Percentiles rank a stretch among this genome's conserved stretches.
Conservation (phyloP, 2,797 vertebrate species). For the Podargus strigoides region DNA sequence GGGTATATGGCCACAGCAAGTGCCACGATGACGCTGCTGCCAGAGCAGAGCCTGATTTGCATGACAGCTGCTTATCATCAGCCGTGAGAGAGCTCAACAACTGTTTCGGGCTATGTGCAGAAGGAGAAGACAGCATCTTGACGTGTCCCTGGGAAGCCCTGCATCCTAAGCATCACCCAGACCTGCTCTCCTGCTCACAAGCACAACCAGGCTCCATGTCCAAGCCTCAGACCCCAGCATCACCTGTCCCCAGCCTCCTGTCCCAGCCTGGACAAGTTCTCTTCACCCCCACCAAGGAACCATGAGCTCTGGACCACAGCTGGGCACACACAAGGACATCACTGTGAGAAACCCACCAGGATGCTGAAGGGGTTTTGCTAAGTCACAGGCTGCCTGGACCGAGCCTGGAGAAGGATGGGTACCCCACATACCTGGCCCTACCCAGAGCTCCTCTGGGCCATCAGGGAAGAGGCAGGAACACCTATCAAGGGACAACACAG, state of each 20-base stretch:
- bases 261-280: neutral
- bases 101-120: rapidly evolving
- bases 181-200: neutral
- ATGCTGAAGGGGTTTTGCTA: neutral
- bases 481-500: neutral
- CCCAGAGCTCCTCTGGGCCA: neutral
- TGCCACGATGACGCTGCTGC: neutral
- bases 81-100: rapidly evolving
- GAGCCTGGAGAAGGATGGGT: neutral
- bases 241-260: neutral
- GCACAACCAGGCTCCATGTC: rapidly evolving
- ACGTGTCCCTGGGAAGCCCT: neutral
- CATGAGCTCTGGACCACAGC: rapidly evolving
- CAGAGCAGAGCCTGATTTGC: neutral
- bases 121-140: neutral
- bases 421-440: neutral
- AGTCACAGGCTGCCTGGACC: neutral
- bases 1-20: rapidly evolving
- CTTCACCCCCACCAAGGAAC: neutral
- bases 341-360: neutral
- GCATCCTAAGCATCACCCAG: neutral
- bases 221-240: neutral
- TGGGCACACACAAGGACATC: neutral
- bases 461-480: neutral
- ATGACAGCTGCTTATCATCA: neutral